These are phyloP conservation scores for Ceratotherium simum DNA, from an alignment of 2,113 vertebrate species.

Conservation along the genomic window DNA sequence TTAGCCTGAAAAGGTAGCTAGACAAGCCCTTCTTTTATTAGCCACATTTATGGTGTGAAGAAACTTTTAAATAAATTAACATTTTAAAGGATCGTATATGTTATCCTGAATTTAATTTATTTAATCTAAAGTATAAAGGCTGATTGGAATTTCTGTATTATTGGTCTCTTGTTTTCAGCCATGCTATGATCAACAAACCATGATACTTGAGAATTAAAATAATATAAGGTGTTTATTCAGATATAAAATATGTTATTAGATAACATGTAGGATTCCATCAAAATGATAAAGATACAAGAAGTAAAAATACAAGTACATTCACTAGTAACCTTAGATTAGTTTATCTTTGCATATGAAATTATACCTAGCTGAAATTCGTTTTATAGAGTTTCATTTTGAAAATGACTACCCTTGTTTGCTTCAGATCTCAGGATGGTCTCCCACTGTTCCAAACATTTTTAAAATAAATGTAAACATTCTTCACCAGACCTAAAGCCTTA, in stretches of 20 bases:
- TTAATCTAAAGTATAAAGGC: neutral
- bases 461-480: neutral
- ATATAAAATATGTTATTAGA: neutral
- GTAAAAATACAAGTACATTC: neutral
- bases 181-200: neutral
- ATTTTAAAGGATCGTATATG: neutral
- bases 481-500: neutral
- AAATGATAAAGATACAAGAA: neutral
- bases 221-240: neutral
- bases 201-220: slow-evolving; percentile 14
- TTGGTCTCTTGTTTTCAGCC: neutral
- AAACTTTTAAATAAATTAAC: neutral
- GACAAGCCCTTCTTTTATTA: neutral
- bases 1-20: neutral
- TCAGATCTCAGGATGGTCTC: neutral
- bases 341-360: neutral
- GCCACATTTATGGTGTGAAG: neutral
- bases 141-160: neutral
- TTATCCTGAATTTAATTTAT: neutral
- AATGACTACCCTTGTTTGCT: neutral
- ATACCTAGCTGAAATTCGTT: neutral
- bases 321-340: neutral
- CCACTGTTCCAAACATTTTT: neutral
- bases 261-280: neutral
- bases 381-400: neutral